A percentile compares a stretch with the other conserved stretches of the same genome.
Evolutionary conservation across 2,888 invertebrate genomes (phyloP).

Genomic region (Furcula furcula): DNA sequence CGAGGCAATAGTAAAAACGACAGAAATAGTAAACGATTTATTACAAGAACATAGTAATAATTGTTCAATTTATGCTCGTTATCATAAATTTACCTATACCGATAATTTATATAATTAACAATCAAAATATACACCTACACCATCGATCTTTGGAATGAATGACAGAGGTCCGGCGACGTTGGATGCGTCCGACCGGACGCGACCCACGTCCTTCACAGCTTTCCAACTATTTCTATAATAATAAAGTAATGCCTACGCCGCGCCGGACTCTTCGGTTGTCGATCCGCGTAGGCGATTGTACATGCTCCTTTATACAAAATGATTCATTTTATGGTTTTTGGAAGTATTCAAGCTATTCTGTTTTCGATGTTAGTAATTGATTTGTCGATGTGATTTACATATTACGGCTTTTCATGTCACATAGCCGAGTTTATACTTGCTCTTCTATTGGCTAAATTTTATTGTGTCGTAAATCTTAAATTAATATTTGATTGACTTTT

Average conservation of each 20-base stretch:
- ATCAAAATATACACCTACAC: constrained; percentile 38
- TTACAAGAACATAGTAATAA: constrained; percentile 33
- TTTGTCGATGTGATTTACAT: constrained; percentile 42
- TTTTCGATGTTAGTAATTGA: constrained; percentile 40
- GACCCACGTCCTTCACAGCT: constrained; percentile 60
- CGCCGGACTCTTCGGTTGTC: constrained; percentile 27
- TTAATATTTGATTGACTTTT: constrained; percentile 34
- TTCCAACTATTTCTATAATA: constrained; percentile 41
- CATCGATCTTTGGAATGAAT: constrained; percentile 51
- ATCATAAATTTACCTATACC: constrained; percentile 17
- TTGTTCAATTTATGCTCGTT: constrained; percentile 20
- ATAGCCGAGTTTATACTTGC: constrained; percentile 27
- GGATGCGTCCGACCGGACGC: constrained; percentile 59
- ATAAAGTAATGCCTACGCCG: constrained; percentile 42
- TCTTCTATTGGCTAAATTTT: constrained; percentile 28
- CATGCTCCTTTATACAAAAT: constrained; percentile 42
- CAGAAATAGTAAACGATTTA: constrained; percentile 29
- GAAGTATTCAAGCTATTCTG: constrained; percentile 36
- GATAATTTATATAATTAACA: constrained; percentile 45
- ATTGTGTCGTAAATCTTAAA: constrained; percentile 29
- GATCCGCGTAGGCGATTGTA: constrained; percentile 37
- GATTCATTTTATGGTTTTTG: constrained; percentile 44
- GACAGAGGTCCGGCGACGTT: constrained; percentile 54
- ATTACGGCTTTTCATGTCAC: constrained; percentile 30
- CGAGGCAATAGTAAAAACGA: constrained; percentile 28